A percentile compares a stretch with the other conserved stretches of the same genome.
phyloP scores from a whole-genome alignment of 2,113 vertebrate genomes.

The Halichoerus grypus region DNA sequence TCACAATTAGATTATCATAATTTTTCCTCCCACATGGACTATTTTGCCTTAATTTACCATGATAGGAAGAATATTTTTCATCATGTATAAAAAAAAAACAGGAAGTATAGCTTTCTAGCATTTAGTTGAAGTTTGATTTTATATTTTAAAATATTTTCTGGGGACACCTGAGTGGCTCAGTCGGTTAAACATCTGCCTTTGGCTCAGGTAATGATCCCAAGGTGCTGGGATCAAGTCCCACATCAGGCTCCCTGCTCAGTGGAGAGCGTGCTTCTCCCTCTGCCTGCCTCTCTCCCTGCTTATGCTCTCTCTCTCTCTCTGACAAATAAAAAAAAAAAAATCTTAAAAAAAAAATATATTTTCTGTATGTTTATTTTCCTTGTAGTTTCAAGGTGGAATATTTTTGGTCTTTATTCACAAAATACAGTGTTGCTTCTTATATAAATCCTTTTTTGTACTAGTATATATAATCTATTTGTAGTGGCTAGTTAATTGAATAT shows the following conservation, averaged over 20 bases:
- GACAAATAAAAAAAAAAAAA: too few species aligned
- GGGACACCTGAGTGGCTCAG: too few species aligned
- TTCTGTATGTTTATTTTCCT: conserved; percentile 15
- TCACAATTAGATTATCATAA: conserved; percentile 73
- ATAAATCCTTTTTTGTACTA: neutral
- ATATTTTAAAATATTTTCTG: conserved; percentile 30
- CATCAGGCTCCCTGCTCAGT: too few species aligned
- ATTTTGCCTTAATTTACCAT: conserved; percentile 71
- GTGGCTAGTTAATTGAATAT: neutral
- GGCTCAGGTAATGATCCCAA: too few species aligned
- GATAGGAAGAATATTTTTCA: conserved; percentile 58
- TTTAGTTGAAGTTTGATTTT: conserved; percentile 59
- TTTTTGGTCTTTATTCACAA: neutral
- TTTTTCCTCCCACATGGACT: conserved; percentile 62
- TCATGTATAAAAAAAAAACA: conserved; percentile 34
- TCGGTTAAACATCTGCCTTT: too few species aligned
- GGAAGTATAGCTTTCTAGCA: conserved; percentile 18
- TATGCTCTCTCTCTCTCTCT: too few species aligned
- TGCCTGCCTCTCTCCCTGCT: too few species aligned
- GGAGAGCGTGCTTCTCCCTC: too few species aligned
- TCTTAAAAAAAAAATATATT: neutral
- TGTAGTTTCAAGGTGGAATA: neutral
- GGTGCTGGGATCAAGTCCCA: too few species aligned
- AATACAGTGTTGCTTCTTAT: neutral
- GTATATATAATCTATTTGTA: neutral